Conservation (phyloP, 2,113 vertebrate species). For the Percina caprodes region DNA sequence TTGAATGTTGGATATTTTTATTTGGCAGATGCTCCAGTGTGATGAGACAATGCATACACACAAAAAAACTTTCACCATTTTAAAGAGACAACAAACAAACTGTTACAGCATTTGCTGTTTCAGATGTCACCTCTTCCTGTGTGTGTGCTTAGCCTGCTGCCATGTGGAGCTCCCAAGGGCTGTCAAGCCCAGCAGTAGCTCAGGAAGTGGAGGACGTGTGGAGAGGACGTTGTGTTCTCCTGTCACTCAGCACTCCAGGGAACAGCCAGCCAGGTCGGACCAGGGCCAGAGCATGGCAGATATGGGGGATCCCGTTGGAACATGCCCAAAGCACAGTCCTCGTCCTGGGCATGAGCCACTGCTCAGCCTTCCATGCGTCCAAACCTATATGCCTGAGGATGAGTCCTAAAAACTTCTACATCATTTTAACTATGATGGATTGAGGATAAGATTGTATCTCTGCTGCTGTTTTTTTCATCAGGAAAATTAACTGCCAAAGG, state of each 20-base stretch:
- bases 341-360: constrained; percentile 15
- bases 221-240: constrained; percentile 57
- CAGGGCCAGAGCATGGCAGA: constrained; percentile 25
- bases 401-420: constrained; percentile 28
- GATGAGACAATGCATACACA: constrained; percentile 7
- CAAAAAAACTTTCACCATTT: constrained; percentile 36
- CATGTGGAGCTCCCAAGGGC: constrained; percentile 66
- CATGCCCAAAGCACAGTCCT: constrained; percentile 39
- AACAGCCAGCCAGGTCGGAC: constrained; percentile 37
- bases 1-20: neutral
- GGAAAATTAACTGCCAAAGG: constrained; percentile 24
- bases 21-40: constrained; percentile 13
- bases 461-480: constrained; percentile 17
- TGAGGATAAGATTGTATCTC: constrained; percentile 37
- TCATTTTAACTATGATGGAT: constrained; percentile 41
- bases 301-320: constrained; percentile 32
- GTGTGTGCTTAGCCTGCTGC: constrained; percentile 72
- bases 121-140: constrained; percentile 76
- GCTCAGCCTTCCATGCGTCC: neutral
- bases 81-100: constrained; percentile 55
- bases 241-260: constrained; percentile 72
- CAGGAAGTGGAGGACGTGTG: constrained; percentile 67
- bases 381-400: constrained; percentile 2
- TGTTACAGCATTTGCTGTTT: constrained; percentile 68
- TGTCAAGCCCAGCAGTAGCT: constrained; percentile 61